Evolutionary conservation across 2,797 vertebrate species (phyloP).

Genomic region (Acanthornis magna): DNA sequence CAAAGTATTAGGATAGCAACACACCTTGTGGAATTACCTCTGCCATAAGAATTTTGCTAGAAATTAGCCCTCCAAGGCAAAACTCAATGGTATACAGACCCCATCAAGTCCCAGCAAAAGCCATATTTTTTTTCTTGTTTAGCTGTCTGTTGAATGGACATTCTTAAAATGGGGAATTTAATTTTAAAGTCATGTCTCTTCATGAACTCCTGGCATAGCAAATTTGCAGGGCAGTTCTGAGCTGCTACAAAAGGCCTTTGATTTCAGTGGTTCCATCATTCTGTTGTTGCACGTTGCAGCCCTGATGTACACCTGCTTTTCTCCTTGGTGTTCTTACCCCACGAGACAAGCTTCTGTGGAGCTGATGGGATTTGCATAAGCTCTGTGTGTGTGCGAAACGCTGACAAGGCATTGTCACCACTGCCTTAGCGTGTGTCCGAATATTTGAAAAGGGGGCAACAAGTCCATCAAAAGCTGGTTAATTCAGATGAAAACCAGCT

Average conservation of each 20-base stretch:
- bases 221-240: not conserved
- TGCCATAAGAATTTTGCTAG: not conserved
- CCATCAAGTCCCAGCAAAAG: not conserved
- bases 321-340: not conserved
- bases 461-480: slow-evolving; percentile 38
- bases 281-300: not conserved
- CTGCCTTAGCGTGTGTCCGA: not conserved
- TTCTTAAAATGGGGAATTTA: not conserved
- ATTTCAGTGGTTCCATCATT: not conserved
- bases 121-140: not conserved
- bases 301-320: not conserved
- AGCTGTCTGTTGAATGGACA: not conserved
- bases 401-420: not conserved
- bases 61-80: not conserved
- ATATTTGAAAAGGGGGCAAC: not conserved
- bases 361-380: not conserved
- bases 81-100: not conserved
- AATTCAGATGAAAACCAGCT: slow-evolving; percentile 37
- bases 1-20: not conserved
- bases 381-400: not conserved
- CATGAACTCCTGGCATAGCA: not conserved
- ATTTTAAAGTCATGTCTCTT: not conserved
- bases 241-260: not conserved
- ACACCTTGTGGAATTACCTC: not conserved
- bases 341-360: rapidly evolving